Base-by-base conservation (phyloP, 2,888 invertebrate genomes). In the Erebia epiphron region DNA sequence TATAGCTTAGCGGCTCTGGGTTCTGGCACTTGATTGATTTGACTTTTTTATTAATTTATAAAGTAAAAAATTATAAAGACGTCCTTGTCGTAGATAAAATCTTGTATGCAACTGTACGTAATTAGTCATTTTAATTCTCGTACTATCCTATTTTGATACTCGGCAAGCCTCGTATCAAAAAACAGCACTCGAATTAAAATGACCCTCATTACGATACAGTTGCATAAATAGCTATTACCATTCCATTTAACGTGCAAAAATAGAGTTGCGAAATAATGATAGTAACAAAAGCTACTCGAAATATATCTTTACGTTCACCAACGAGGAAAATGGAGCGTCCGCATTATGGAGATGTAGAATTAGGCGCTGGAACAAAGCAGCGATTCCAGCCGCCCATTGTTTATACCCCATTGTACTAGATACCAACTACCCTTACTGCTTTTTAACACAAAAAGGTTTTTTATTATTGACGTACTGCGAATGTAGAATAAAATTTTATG, bases 321-420 rank as follows among this genome's bases (percentile, higher is more conserved):
- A 74, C 61, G 66, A 49, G 65, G 67, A 72, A 75, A 74, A 71
- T 75, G 73, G 77, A 72, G 72, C 72, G 71, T 71, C 62, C 66
- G 73, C 73, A 77, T 78, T 78, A 78, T 75, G 74, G 75, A 75
- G 75, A 73, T 76, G 72, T 76, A 77, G 74, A 77, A 77, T 78
- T 77, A 75, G 76, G 77, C 73, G 74, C 71, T 76, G 71, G 75
- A 78, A 79, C 75, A 79, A 80, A 78, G 76, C 74, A 68, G 62
- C 73, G 67, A 78, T 78, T 74, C 75, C 76, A 85, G 83, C 79
- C 82, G 78, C 69, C 81, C 79, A 83, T 90, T 89, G 89, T 89
- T 82, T 83, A 80, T 79, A 72, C 64, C 52, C 73, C 69, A 69
- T 70, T 70, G 70, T 70, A 61, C 66, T 70, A 61, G 70, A 66